These are phyloP conservation scores for Phrynosoma blainvillii DNA, from an alignment of 2,113 vertebrate species.

Conservation along the genomic window DNA sequence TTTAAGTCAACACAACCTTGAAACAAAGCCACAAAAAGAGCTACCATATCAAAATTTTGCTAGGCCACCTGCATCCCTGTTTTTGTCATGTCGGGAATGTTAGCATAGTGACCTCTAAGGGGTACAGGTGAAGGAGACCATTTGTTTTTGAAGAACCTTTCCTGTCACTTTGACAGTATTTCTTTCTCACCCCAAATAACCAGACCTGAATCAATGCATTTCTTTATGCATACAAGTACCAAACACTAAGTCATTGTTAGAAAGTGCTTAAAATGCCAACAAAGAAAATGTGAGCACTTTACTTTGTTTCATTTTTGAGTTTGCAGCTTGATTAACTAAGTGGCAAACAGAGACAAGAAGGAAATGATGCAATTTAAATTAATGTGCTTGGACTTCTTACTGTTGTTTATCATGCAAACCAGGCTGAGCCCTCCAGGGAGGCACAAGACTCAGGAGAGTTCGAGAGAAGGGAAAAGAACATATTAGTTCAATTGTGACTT, in stretches of 20 bases:
- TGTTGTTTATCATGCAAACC: conserved; percentile 11
- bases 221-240: background rate
- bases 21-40: background rate
- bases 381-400: background rate
- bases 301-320: background rate
- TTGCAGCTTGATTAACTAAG: background rate
- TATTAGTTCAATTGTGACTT: background rate
- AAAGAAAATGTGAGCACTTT: background rate
- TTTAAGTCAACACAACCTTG: background rate
- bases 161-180: background rate
- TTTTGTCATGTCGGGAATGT: background rate
- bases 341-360: background rate
- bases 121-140: background rate
- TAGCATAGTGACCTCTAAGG: background rate
- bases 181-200: background rate
- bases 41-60: background rate
- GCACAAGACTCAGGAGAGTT: background rate
- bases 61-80: background rate
- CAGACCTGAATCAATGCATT: background rate
- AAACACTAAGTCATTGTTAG: background rate
- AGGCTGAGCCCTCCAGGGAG: conserved; percentile 14
- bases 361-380: conserved; percentile 7
- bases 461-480: background rate
- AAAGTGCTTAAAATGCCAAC: conserved; percentile 7
- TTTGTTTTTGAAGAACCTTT: background rate